Base-by-base conservation (phyloP, 2,888 invertebrate species). In the Drosophila hamatofila region DNA sequence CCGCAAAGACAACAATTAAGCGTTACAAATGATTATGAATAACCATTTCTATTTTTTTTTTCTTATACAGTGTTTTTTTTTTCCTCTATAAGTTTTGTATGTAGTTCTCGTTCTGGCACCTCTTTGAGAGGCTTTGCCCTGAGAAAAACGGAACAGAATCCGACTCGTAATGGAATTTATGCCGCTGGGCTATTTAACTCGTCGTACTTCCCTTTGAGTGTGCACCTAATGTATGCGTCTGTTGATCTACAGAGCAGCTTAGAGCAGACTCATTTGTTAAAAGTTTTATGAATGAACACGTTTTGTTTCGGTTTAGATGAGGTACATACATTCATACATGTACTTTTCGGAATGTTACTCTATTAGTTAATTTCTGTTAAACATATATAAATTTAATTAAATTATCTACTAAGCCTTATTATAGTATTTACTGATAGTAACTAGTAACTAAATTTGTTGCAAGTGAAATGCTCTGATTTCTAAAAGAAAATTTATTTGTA, bases 1-100 rank as follows among this genome's bases (percentile, higher is more conserved):
- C 90, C 90, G 80, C 87, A 87, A 87, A 87, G 81, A 87, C 90
- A 87, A 87, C 87, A 87, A 87, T 87, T 87, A 87, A 89, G 90
- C 88, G 78, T 89, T 76, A 87, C 87, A 90, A 87, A 90, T 83
- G 88, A 90, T 87, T 87, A 85, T 85, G 84, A 85, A 89, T 87
- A 87, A 77, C 77, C 75, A 81, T 89, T 77, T 83, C 25, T 54
- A 54, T 39, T 12, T 54, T 23, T 14, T 39, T 3, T 11, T 42
- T 21, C 3, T 25, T 46, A 37, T 14, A 35, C 6, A 16, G 30
- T 30, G 11, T 30, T 75, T 23, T 23, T 21, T 12, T 41, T 1
- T 27, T 11, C 11, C 21, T 14, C 9, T 12, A 23, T 39, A 30
- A 21, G 8, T 61, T 23, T 37, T 23, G 18, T 49, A 12, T 69